These are phyloP conservation scores for Atta cephalotes DNA, from an alignment of 1,140 invertebrate genomes.

Conservation along the genomic window DNA sequence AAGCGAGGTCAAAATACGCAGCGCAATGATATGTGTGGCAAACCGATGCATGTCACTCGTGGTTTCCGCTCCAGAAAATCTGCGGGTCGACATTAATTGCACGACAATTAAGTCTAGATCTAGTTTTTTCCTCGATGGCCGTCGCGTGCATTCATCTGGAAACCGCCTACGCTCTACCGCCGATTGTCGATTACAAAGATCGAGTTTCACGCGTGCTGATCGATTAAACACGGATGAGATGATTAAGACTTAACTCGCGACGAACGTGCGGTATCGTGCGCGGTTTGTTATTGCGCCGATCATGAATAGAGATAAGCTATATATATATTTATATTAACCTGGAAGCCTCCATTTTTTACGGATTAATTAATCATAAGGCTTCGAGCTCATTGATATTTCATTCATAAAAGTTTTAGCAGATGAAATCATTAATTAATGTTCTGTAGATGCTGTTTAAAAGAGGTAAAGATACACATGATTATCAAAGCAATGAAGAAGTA, in stretches of 20 bases:
- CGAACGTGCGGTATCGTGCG: slow-evolving; percentile 19
- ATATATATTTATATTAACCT: slow-evolving; percentile 3
- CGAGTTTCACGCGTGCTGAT: slow-evolving; percentile 14
- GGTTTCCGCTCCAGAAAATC: slow-evolving; percentile 82
- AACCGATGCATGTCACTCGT: slow-evolving; percentile 75
- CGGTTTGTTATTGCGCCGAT: slow-evolving; percentile 27
- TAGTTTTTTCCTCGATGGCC: slow-evolving; percentile 64
- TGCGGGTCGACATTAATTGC: slow-evolving; percentile 74
- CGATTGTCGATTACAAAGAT: neutral
- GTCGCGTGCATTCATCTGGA: slow-evolving; percentile 9
- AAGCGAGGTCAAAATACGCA: slow-evolving; percentile 26
- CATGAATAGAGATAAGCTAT: neutral
- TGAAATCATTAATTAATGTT: slow-evolving; percentile 1
- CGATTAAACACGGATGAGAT: slow-evolving; percentile 21
- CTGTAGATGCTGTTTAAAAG: neutral
- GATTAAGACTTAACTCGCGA: slow-evolving; percentile 17
- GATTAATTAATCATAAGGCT: slow-evolving; percentile 24
- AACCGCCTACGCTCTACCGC: neutral
- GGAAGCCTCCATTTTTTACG: neutral
- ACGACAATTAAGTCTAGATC: slow-evolving; percentile 77
- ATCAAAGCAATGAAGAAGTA: neutral
- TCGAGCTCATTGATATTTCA: neutral
- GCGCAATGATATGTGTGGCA: slow-evolving; percentile 53
- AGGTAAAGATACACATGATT: neutral
- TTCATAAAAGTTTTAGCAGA: neutral